Evolutionary conservation across 2,888 invertebrate species (phyloP), one percentile per base, ranked within the genome.

Genomic region (Seladonia tumulorum): DNA sequence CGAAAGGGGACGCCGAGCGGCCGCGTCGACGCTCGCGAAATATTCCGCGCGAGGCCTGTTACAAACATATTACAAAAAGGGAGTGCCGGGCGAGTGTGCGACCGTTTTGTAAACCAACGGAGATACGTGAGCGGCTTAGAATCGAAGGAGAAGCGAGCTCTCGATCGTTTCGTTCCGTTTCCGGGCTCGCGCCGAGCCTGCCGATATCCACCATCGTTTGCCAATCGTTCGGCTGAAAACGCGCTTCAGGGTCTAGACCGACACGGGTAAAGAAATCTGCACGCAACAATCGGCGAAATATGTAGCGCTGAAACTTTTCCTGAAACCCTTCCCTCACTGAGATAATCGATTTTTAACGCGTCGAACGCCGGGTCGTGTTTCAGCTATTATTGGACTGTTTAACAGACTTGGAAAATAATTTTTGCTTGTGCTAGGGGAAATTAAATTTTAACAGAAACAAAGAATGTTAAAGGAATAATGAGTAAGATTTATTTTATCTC

Each of bases 21-120:
- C n/a, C 39, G 39, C 29, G 29, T 73, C 29, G 29, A 71, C 66
- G 66, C 66, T 35, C 66, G 66, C 18, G 66, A 39, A 39, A 68
- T 39, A 39, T 10, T 68, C 25, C 45, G 39, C 49, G 72, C 39
- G 42, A 72, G 10, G 29, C 53, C 63, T 29, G 14, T 76, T 81
- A 76, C 63, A 83, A 83, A 83, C 71, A 76, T 71, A 76, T 81
- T 83, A 76, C 71, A 73, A 83, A 82, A 83, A 76, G 49, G 83
- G 75, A 74, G 80, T 60, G 79, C 39, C 74, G 74, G 45, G 39
- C 80, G 74, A 49, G 81, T 80, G 75, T 83, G 75, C 81, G 72
- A 80, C 75, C 71, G 63, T 53, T 71, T 83, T 70, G 35, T 22
- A 45, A 47, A 66, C 81, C 7, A 49, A 81, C 12, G 81, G 16